phyloP scores from a whole-genome alignment of 2,797 vertebrate species.

The Sebastes diploproa region DNA sequence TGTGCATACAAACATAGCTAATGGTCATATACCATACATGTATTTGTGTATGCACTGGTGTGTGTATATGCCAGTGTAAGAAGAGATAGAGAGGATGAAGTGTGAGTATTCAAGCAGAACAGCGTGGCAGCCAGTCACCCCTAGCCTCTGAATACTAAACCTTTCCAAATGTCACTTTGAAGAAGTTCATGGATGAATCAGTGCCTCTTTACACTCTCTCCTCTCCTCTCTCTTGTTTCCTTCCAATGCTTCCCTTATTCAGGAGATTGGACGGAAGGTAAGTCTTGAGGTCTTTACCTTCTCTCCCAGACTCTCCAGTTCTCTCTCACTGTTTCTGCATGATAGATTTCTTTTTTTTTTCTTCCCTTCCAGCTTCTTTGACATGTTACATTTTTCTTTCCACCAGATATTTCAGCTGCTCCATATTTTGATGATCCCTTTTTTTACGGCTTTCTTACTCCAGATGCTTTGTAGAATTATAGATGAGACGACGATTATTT shows the following conservation, averaged over 20 bases:
- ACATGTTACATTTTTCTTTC: constrained; percentile 28
- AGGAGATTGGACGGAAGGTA: constrained; percentile 89
- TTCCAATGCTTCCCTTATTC: constrained; percentile 73
- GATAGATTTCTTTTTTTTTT: constrained; percentile 22
- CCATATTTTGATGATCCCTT: constrained; percentile 1
- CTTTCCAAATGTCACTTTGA: constrained; percentile 65
- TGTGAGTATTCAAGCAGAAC: constrained; percentile 51
- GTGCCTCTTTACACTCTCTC: constrained; percentile 31
- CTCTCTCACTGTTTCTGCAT: constrained; percentile 15
- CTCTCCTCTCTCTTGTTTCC: constrained; percentile 37
- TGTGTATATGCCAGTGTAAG: constrained; percentile 15
- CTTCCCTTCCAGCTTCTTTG: not conserved
- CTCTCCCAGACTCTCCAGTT: not conserved
- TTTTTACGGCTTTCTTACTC: not conserved
- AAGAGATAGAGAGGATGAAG: constrained; percentile 34
- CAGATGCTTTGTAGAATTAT: constrained; percentile 19
- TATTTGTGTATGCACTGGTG: not conserved
- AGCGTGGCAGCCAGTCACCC: constrained; percentile 48
- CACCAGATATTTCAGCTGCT: not conserved
- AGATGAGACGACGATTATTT: constrained; percentile 15
- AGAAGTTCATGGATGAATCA: constrained; percentile 66
- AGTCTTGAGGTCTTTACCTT: constrained; percentile 65
- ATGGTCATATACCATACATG: not conserved
- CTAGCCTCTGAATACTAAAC: constrained; percentile 57
- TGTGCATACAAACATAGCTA: not conserved